These are phyloP conservation scores for Scrobipalpa costella DNA, from an alignment of 2,888 invertebrate genomes.

Conservation along the genomic window DNA sequence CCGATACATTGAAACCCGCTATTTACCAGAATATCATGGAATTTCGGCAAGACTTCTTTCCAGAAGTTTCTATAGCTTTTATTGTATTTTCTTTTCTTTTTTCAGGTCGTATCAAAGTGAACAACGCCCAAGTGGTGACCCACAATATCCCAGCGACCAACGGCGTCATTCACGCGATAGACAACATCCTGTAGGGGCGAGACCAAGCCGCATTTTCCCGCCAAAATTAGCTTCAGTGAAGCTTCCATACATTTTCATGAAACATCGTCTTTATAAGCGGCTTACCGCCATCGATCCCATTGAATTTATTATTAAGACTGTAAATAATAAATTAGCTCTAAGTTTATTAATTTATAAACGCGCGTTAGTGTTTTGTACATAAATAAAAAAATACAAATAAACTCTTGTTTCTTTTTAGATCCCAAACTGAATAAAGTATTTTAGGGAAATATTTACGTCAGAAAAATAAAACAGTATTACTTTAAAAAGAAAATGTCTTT, in stretches of 20 bases:
- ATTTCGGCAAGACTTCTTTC: not conserved
- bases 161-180: slow-evolving; percentile 92
- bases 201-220: slow-evolving; percentile 38
- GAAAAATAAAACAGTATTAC: not conserved
- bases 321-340: slow-evolving; percentile 71
- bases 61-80: not conserved
- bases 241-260: slow-evolving; percentile 37
- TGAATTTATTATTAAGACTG: slow-evolving; percentile 63
- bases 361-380: slow-evolving; percentile 61
- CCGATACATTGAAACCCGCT: too few relatives aligned
- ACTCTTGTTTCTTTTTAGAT: slow-evolving; percentile 24
- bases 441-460: not conserved
- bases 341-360: slow-evolving; percentile 73
- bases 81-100: slow-evolving; percentile 37
- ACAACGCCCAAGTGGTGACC: slow-evolving; percentile 89
- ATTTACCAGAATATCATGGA: not conserved
- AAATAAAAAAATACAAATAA: slow-evolving; percentile 48
- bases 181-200: slow-evolving; percentile 70
- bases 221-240: slow-evolving; percentile 67
- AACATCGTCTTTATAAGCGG: slow-evolving; percentile 10
- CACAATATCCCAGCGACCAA: slow-evolving; percentile 94
- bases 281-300: slow-evolving; percentile 23
- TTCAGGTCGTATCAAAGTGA: slow-evolving; percentile 91
- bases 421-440: too few relatives aligned
- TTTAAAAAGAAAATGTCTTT: slow-evolving; percentile 17